Evolutionary conservation across 2,113 vertebrate species (phyloP).

Genomic region (Muntiacus muntjak): DNA sequence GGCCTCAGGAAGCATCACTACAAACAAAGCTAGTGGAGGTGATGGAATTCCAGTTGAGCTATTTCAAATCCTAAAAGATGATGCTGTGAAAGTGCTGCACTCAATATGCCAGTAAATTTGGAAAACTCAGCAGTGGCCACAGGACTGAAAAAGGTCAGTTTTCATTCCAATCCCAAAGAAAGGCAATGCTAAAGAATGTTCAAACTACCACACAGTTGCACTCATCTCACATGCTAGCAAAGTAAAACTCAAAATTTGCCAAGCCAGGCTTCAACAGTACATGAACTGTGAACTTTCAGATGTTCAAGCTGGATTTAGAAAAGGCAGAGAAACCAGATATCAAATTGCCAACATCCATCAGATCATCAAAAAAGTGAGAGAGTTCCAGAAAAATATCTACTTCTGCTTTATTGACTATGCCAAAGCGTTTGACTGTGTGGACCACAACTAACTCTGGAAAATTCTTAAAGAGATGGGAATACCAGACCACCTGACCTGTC

Average conservation of each 20-base stretch:
- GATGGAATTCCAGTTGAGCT: neutral
- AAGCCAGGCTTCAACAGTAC: neutral
- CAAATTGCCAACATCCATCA: fast-evolving
- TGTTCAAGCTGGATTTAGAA: neutral
- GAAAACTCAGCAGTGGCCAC: neutral
- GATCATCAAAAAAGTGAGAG: neutral
- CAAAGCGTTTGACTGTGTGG: neutral
- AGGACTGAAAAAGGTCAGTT: neutral
- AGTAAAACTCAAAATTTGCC: neutral
- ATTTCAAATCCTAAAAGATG: neutral
- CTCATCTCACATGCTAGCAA: neutral
- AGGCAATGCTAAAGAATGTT: neutral
- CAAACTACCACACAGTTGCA: neutral
- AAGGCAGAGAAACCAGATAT: neutral
- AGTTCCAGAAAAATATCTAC: neutral
- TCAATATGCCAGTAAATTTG: neutral
- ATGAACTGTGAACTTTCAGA: neutral
- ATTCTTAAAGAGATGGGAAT: neutral
- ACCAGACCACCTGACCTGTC: neutral
- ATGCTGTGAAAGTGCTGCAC: neutral
- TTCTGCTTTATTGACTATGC: neutral
- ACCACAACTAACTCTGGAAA: neutral
- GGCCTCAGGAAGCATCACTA: neutral
- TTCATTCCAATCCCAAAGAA: neutral
- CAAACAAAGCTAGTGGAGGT: neutral